Conservation (phyloP, 2,888 invertebrate genomes). For the Nesidiocoris tenuis region DNA sequence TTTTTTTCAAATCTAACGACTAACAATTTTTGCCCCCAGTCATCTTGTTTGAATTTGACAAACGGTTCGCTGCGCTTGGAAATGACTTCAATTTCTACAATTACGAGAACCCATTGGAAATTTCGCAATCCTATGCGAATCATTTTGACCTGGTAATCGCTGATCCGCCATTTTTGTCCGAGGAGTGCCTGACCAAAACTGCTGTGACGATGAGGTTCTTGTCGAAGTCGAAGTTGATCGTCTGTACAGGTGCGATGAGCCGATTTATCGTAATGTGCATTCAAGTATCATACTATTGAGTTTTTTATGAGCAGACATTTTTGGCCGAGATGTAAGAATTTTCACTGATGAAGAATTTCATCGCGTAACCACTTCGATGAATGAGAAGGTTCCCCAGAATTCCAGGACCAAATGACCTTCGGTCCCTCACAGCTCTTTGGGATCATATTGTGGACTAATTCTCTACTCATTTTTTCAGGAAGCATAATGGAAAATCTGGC, state of each 20-base stretch:
- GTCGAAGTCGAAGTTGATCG: conserved; percentile 71
- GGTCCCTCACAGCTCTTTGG: too few relatives aligned
- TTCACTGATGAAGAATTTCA: too few relatives aligned
- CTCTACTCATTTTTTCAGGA: too few relatives aligned
- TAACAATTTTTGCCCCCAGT: conserved; percentile 58
- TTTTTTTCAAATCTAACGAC: neutral
- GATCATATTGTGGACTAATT: too few relatives aligned
- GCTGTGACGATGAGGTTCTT: conserved; percentile 74
- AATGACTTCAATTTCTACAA: conserved; percentile 83
- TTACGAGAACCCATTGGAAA: conserved; percentile 73
- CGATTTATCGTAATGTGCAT: too few relatives aligned
- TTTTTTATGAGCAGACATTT: too few relatives aligned
- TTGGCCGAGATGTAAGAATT: too few relatives aligned
- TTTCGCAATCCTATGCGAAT: conserved; percentile 62
- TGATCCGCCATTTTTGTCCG: conserved; percentile 93
- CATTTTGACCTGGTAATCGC: conserved; percentile 82
- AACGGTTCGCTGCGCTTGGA: conserved; percentile 75
- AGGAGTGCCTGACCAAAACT: conserved; percentile 86
- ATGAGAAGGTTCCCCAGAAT: too few relatives aligned
- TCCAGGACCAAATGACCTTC: too few relatives aligned
- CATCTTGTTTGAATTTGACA: conserved; percentile 79
- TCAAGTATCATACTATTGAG: too few relatives aligned
- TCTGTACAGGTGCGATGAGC: conserved; percentile 77
- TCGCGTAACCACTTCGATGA: too few relatives aligned
- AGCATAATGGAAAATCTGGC: conserved; percentile 75